A percentile compares a stretch with the other conserved stretches of the same genome.
Evolutionary conservation across 2,888 invertebrate genomes (phyloP).

Genomic region (Cetonia aurata): DNA sequence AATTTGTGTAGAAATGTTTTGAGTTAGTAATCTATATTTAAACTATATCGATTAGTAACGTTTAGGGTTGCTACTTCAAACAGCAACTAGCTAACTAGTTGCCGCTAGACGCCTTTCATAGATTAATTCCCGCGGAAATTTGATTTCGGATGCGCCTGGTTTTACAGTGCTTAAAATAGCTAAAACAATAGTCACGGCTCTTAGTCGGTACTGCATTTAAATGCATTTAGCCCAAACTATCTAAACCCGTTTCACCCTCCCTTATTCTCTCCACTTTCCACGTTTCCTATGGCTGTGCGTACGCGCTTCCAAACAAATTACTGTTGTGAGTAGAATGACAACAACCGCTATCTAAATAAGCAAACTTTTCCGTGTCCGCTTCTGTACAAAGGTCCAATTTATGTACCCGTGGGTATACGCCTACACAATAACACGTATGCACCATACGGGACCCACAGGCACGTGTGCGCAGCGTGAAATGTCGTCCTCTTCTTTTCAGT

Average conservation of each 20-base stretch:
- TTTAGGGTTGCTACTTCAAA: too few relatives aligned
- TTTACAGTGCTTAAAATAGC: not conserved
- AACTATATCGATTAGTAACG: too few relatives aligned
- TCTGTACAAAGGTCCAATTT: conserved; percentile 22
- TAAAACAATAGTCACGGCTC: not conserved
- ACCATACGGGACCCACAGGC: not conserved
- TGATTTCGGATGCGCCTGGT: not conserved
- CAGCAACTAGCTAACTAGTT: too few relatives aligned
- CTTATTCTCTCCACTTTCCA: not conserved
- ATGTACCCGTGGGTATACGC: not conserved
- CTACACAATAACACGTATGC: too few relatives aligned
- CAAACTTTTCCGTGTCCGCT: conserved; percentile 33
- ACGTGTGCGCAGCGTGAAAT: conserved; percentile 20
- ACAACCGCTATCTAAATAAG: conserved; percentile 35
- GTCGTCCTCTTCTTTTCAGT: not conserved
- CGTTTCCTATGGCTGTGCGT: not conserved
- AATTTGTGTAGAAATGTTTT: not conserved
- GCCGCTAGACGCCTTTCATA: too few relatives aligned
- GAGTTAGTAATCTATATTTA: too few relatives aligned
- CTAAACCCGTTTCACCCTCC: not conserved
- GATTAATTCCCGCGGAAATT: not conserved
- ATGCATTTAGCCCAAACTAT: conserved; percentile 17
- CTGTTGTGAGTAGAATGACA: conserved; percentile 19
- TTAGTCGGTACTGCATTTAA: not conserved
- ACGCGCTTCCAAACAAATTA: conserved; percentile 25